A percentile compares a stretch with the other conserved stretches of the same genome.
Evolutionary conservation across 1,140 invertebrate genomes (phyloP).

Genomic region (Diorhabda elongata): DNA sequence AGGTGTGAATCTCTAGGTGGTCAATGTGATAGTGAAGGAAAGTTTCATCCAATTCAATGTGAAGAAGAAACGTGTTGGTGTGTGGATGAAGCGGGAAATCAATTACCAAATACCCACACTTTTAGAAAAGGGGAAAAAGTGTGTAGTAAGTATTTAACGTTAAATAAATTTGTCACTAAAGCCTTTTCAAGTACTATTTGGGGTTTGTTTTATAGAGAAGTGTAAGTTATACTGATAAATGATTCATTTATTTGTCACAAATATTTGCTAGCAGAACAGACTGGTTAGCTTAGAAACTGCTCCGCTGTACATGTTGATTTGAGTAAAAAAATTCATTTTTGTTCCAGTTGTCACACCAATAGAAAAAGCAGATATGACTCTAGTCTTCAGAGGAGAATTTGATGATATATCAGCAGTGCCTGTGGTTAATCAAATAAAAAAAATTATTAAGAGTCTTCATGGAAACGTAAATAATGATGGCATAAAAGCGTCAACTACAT

Average conservation of each 20-base stretch:
- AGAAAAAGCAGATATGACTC: conserved; percentile 57
- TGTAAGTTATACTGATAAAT: too few species aligned
- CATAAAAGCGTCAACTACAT: conserved; percentile 52
- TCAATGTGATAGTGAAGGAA: conserved; percentile 63
- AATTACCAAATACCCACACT: conserved; percentile 59
- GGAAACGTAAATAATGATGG: conserved; percentile 55
- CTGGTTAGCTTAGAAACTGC: too few species aligned
- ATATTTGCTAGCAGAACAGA: too few species aligned
- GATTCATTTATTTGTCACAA: too few species aligned
- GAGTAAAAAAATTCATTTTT: too few species aligned
- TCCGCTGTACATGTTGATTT: too few species aligned
- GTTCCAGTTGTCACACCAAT: conserved; percentile 56
- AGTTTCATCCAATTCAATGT: conserved; percentile 72
- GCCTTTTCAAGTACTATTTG: too few species aligned
- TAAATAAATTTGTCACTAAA: too few species aligned
- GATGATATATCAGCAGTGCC: conserved; percentile 47
- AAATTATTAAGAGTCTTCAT: conserved; percentile 53
- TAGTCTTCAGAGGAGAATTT: conserved; percentile 58
- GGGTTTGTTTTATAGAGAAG: too few species aligned
- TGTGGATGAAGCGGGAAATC: conserved; percentile 80
- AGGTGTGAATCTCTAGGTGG: conserved; percentile 60
- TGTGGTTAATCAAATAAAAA: conserved; percentile 51
- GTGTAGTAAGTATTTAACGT: conserved; percentile 53
- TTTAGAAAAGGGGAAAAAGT: conserved; percentile 59
- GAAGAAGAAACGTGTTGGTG: conserved; percentile 75